A percentile compares a stretch with the other conserved stretches of the same genome.
Conservation (phyloP, 2,113 vertebrate genomes). For the Ramphastos sulfuratus region DNA sequence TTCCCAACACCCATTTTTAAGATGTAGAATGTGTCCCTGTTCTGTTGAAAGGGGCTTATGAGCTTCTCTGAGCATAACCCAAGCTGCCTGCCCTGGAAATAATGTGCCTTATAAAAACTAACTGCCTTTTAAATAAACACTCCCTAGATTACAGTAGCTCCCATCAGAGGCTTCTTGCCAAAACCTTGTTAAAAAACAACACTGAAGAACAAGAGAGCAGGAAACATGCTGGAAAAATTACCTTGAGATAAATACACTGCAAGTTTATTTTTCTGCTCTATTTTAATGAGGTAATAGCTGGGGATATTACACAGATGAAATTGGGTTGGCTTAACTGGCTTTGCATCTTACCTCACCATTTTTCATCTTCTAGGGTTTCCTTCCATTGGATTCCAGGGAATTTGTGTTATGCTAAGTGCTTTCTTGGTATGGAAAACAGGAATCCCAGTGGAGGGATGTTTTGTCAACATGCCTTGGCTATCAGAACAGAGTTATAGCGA, state of each 20-base stretch:
- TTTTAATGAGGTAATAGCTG: not conserved
- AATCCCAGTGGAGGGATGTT: not conserved
- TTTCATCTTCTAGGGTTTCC: not conserved
- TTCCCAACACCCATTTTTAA: not conserved
- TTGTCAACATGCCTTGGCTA: not conserved
- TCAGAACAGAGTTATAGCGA: not conserved
- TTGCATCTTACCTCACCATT: not conserved
- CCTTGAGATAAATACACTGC: not conserved
- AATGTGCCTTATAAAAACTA: not conserved
- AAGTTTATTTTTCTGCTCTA: not conserved
- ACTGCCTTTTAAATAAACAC: not conserved
- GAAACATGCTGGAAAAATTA: not conserved
- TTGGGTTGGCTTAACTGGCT: not conserved
- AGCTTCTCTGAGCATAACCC: not conserved
- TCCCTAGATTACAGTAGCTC: not conserved
- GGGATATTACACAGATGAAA: not conserved
- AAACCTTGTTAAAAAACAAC: not conserved
- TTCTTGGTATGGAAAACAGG: not conserved
- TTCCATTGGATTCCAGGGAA: not conserved
- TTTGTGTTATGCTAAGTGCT: not conserved
- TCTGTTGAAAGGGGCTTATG: not conserved
- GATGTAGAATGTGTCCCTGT: not conserved
- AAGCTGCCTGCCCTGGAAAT: not conserved
- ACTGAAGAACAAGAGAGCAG: not conserved
- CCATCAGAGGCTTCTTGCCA: not conserved